These are phyloP conservation scores for Prunella strophiata DNA, from an alignment of 2,797 vertebrate genomes.

Conservation along the genomic window DNA sequence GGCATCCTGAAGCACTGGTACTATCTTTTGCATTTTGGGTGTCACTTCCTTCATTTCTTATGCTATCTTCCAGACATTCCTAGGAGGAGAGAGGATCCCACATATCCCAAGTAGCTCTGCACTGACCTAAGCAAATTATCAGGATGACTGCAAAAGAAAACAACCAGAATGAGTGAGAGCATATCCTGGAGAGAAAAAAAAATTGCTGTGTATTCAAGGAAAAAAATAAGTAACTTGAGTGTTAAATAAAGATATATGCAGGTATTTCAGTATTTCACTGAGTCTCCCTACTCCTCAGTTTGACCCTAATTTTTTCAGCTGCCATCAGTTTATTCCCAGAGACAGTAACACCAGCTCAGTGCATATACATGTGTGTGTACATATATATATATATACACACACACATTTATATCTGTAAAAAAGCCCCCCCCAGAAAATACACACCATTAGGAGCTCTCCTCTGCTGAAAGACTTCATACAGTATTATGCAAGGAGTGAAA, in stretches of 20 bases:
- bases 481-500: neutral
- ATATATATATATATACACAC: neutral
- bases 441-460: neutral
- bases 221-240: neutral
- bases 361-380: neutral
- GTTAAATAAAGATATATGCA: neutral
- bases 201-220: neutral
- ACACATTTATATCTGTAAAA: neutral
- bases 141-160: neutral
- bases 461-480: neutral
- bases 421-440: neutral
- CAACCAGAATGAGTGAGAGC: neutral
- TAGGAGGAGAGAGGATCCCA: neutral
- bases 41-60: neutral
- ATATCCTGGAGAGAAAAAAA: neutral
- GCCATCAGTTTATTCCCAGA: neutral
- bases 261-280: neutral
- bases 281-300: neutral
- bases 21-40: neutral
- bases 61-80: neutral
- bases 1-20: neutral
- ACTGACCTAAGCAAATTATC: neutral
- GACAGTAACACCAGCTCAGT: neutral
- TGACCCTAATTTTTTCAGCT: neutral
- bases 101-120: rapidly evolving